Conservation (phyloP, 1,140 invertebrate genomes). For the Saxidomus purpurata region DNA sequence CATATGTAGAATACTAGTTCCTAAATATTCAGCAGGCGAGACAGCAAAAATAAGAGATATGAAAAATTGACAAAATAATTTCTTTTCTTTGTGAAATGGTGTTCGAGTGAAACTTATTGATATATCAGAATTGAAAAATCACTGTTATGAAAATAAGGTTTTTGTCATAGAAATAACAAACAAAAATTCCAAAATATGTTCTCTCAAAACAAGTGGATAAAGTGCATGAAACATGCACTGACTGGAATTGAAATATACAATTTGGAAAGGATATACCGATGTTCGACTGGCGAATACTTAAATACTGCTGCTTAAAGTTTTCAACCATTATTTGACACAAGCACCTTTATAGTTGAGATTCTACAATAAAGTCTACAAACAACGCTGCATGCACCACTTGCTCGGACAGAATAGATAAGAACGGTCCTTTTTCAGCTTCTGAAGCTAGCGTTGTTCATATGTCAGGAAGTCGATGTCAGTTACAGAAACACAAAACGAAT, state of each 20-base stretch:
- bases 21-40: neutral
- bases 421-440: too few species aligned
- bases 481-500: too few species aligned
- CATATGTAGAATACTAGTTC: neutral
- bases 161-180: neutral
- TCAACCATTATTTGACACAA: neutral
- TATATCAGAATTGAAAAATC: neutral
- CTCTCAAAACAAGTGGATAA: neutral
- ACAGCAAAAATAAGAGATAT: neutral
- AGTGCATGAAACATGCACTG: neutral
- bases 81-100: neutral
- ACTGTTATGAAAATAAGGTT: neutral
- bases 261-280: neutral
- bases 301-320: neutral
- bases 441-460: too few species aligned
- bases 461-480: too few species aligned
- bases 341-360: neutral
- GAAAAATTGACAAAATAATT: neutral
- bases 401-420: neutral
- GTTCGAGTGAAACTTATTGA: neutral
- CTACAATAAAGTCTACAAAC: neutral
- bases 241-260: neutral
- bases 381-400: neutral
- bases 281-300: neutral
- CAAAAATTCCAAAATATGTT: neutral